Evolutionary conservation across 2,888 invertebrate species (phyloP).

Genomic region (Beris morrisii): DNA sequence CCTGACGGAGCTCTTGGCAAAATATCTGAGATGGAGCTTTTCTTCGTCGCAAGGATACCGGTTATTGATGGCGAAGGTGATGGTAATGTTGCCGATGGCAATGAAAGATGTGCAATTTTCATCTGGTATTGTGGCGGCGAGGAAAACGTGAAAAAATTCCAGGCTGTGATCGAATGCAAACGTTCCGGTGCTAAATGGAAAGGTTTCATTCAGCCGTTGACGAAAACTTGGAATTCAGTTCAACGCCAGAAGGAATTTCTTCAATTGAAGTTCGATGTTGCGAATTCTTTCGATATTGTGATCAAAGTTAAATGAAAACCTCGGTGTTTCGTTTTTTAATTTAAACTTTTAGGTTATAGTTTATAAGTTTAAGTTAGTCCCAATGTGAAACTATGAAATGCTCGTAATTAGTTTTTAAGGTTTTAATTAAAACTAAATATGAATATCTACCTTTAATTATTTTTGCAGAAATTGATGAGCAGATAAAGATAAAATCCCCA

Average conservation of each 20-base stretch:
- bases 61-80: conserved; percentile 21
- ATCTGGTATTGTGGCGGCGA: conserved; percentile 48
- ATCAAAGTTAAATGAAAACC: conserved; percentile 46
- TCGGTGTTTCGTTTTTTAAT: neutral
- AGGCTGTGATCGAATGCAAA: conserved; percentile 50
- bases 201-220: conserved; percentile 48
- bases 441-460: no score
- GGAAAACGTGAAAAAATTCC: conserved; percentile 44
- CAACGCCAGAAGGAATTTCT: conserved; percentile 45
- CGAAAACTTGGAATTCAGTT: conserved; percentile 48
- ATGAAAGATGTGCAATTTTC: conserved; percentile 47
- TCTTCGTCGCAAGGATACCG: conserved; percentile 48
- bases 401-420: no score
- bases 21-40: conserved; percentile 41
- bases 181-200: conserved; percentile 47
- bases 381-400: no score
- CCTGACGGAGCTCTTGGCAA: conserved; percentile 33
- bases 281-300: conserved; percentile 47
- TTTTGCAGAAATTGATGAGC: no score
- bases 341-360: neutral
- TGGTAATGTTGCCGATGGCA: conserved; percentile 15
- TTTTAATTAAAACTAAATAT: no score
- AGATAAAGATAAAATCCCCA: no score
- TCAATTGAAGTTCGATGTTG: conserved; percentile 42
- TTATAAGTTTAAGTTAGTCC: no score